phyloP scores from a whole-genome alignment of 2,888 invertebrate species.

The Ennomos erosarius region DNA sequence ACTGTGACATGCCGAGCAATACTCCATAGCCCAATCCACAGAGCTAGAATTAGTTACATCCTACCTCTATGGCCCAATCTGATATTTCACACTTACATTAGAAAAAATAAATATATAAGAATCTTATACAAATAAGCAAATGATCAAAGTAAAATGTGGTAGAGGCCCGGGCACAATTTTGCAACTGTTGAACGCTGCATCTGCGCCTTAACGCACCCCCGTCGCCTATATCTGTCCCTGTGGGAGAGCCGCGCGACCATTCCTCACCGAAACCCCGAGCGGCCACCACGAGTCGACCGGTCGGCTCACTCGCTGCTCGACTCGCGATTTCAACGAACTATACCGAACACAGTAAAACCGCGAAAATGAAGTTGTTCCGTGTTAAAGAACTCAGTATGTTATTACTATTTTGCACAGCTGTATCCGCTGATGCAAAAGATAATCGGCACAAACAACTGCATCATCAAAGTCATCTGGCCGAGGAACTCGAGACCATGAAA shows the following conservation, averaged over 20 bases:
- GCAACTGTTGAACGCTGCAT: constrained; percentile 78
- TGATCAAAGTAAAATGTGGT: too few relatives aligned
- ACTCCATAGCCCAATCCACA: too few relatives aligned
- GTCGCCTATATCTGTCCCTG: constrained; percentile 51
- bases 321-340: constrained; percentile 18
- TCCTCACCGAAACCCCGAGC: constrained; percentile 50
- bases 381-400: constrained; percentile 19
- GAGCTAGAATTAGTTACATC: too few relatives aligned
- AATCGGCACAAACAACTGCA: background rate
- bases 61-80: too few relatives aligned
- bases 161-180: constrained; percentile 34
- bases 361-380: constrained; percentile 62
- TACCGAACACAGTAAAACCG: constrained; percentile 31
- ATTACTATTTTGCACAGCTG: background rate
- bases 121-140: too few relatives aligned
- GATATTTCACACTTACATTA: too few relatives aligned
- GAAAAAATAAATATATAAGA: too few relatives aligned
- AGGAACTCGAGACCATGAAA: constrained; percentile 63
- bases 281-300: constrained; percentile 25
- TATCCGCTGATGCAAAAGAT: background rate
- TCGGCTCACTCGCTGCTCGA: constrained; percentile 38
- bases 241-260: constrained; percentile 49
- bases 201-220: constrained; percentile 61
- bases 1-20: too few relatives aligned
- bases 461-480: constrained; percentile 49